Conservation (phyloP, 2,888 invertebrate genomes). For the Ormyrus nitidulus region DNA sequence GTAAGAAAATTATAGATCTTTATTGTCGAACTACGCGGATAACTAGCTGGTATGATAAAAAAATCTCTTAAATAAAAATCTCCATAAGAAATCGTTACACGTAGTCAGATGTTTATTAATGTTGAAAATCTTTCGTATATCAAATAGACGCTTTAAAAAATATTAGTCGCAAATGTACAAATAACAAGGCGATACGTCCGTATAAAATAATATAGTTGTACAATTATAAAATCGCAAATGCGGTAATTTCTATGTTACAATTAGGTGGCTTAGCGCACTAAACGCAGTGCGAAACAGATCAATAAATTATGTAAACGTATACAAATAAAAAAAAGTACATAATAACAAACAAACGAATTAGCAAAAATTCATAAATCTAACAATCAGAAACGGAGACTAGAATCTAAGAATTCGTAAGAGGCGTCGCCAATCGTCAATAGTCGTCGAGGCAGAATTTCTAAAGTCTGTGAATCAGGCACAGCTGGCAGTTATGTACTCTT, state of each 20-base stretch:
- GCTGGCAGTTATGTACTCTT: conserved; percentile 41
- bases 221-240: conserved; percentile 20
- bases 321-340: conserved; percentile 44
- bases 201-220: conserved; percentile 38
- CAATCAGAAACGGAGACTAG: conserved; percentile 56
- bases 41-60: conserved; percentile 29
- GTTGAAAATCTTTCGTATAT: not conserved
- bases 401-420: conserved; percentile 54
- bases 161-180: conserved; percentile 47
- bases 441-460: conserved; percentile 27
- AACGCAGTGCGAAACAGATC: conserved; percentile 27
- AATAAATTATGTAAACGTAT: conserved; percentile 55
- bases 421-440: conserved; percentile 38
- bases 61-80: conserved; percentile 33
- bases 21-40: conserved; percentile 32
- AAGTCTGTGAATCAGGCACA: conserved; percentile 49
- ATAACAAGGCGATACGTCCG: conserved; percentile 47
- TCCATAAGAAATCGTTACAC: conserved; percentile 12
- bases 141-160: conserved; percentile 32
- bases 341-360: conserved; percentile 48
- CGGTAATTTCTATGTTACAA: conserved; percentile 25
- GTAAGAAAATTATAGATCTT: conserved; percentile 34
- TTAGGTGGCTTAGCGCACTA: conserved; percentile 33
- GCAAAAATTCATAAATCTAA: conserved; percentile 41
- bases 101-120: conserved; percentile 21